Evolutionary conservation across 1,140 invertebrate species (phyloP).

Genomic region (Drosophila mojavensis): DNA sequence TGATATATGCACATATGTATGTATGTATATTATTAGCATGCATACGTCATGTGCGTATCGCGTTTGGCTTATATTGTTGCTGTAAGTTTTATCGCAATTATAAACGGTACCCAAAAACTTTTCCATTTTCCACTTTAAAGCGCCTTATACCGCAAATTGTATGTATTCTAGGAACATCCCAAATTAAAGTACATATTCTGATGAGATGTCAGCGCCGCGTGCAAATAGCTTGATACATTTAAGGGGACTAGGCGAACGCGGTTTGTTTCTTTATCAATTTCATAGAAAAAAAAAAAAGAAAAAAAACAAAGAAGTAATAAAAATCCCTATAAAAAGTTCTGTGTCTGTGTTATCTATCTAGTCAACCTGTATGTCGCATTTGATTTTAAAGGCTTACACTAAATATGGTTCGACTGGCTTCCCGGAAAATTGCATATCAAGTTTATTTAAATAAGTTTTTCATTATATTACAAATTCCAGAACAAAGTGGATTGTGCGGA

Average conservation of each 20-base stretch:
- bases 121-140: slow-evolving; percentile 7
- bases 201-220: slow-evolving; percentile 15
- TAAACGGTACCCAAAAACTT: slow-evolving; percentile 11
- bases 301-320: slow-evolving; percentile 12
- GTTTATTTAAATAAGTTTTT: neutral
- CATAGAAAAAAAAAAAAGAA: slow-evolving; percentile 14
- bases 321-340: slow-evolving; percentile 5
- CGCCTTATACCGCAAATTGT: neutral
- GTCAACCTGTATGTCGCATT: neutral
- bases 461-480: neutral
- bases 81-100: slow-evolving; percentile 15
- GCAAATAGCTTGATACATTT: slow-evolving; percentile 32
- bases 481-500: neutral
- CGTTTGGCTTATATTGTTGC: neutral
- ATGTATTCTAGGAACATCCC: slow-evolving; percentile 24
- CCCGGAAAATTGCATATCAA: neutral
- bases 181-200: slow-evolving; percentile 11
- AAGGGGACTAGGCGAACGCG: neutral
- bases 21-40: slow-evolving; percentile 5
- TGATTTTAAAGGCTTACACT: neutral
- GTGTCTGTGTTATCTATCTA: neutral
- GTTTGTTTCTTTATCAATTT: slow-evolving; percentile 38
- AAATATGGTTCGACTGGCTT: neutral
- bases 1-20: neutral
- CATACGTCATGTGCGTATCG: slow-evolving; percentile 17